Percentiles rank a stretch among this genome's conserved stretches.
phyloP scores from a whole-genome alignment of 2,113 vertebrate species.

The Epinephelus moara region DNA sequence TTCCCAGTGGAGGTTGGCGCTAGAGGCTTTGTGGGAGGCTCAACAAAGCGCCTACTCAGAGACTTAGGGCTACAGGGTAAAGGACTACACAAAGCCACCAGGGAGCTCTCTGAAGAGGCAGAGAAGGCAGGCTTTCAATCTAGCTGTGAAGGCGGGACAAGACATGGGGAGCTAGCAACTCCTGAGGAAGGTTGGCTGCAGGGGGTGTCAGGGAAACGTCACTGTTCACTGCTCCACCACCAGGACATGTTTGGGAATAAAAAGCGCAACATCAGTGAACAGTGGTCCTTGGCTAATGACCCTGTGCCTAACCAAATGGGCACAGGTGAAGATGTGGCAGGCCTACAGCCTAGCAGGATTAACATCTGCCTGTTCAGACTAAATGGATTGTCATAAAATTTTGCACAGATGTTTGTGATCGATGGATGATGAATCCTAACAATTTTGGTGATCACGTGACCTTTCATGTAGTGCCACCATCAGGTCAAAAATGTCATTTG shows the following conservation, averaged over 20 bases:
- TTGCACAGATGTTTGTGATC: background rate
- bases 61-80: background rate
- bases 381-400: background rate
- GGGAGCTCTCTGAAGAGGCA: background rate
- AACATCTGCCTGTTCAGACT: too few species aligned
- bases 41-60: background rate
- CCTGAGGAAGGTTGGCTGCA: background rate
- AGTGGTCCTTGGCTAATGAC: too few species aligned
- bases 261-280: too few species aligned
- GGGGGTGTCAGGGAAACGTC: too few species aligned
- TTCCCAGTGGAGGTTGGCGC: background rate
- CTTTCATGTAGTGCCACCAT: background rate
- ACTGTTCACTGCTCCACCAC: background rate
- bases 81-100: background rate
- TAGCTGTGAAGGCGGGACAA: background rate
- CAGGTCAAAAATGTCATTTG: background rate
- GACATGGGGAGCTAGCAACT: background rate
- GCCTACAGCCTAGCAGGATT: too few species aligned
- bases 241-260: background rate
- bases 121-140: background rate
- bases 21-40: background rate
- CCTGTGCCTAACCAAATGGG: too few species aligned
- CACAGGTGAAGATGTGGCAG: too few species aligned
- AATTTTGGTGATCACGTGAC: background rate
- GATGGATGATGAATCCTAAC: background rate